Conservation (phyloP, 2,888 invertebrate genomes). For the Marronus borbonicus region DNA sequence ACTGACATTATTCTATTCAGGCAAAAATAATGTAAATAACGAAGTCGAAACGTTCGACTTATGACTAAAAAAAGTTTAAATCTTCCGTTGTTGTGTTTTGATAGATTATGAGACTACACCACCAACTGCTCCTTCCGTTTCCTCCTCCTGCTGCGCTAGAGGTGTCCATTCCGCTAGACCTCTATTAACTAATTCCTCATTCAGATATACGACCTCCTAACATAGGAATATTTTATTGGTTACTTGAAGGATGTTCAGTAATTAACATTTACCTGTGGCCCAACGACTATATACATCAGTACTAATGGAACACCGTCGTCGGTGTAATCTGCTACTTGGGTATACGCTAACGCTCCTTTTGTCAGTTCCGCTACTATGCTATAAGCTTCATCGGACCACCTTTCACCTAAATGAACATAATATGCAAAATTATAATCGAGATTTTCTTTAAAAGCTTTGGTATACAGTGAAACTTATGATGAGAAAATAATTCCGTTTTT, state of each 20-base stretch:
- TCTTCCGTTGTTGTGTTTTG: constrained; percentile 9
- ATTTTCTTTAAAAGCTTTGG: constrained; percentile 18
- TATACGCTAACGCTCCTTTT: constrained; percentile 86
- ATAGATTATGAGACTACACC: constrained; percentile 47
- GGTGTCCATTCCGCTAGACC: constrained; percentile 84
- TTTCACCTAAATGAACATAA: constrained; percentile 68
- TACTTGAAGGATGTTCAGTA: background rate
- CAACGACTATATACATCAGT: constrained; percentile 84
- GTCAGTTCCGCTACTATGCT: constrained; percentile 86
- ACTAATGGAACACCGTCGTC: constrained; percentile 86
- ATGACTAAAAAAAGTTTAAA: constrained; percentile 38
- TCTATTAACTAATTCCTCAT: constrained; percentile 88
- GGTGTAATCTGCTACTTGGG: constrained; percentile 89
- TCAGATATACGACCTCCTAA: constrained; percentile 87
- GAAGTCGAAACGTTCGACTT: constrained; percentile 33
- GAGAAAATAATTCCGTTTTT: too few relatives aligned
- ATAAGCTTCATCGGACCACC: constrained; percentile 86
- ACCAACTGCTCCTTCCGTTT: constrained; percentile 52
- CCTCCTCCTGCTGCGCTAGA: constrained; percentile 35
- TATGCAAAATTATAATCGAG: constrained; percentile 28
- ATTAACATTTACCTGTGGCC: constrained; percentile 76
- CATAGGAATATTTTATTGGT: constrained; percentile 52
- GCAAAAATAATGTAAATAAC: constrained; percentile 17
- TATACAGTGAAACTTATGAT: background rate
- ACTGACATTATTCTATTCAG: constrained; percentile 33